A percentile compares a stretch with the other conserved stretches of the same genome.
Evolutionary conservation across 2,797 vertebrate genomes (phyloP).

Genomic region (Gallirallus australis): DNA sequence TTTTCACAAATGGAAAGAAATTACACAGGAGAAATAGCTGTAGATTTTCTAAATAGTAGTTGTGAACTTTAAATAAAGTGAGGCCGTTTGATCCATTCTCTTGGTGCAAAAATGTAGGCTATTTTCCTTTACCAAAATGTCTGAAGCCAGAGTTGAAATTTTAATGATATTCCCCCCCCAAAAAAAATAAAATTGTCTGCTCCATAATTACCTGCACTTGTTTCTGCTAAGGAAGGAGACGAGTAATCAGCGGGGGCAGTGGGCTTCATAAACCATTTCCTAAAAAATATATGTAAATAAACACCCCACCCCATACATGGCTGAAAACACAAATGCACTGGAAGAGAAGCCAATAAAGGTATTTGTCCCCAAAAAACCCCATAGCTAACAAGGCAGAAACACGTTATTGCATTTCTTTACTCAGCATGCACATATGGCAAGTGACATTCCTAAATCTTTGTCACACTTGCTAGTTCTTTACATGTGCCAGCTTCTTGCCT

Average conservation of each 20-base stretch:
- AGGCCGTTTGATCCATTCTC: not conserved
- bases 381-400: not conserved
- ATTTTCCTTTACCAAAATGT: not conserved
- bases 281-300: not conserved
- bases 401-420: not conserved
- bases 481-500: not conserved
- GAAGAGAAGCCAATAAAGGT: not conserved
- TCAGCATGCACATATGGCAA: slow-evolving; percentile 1
- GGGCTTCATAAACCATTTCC: not conserved
- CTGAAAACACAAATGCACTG: not conserved
- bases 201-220: not conserved
- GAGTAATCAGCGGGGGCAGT: not conserved
- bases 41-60: not conserved
- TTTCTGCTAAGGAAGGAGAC: not conserved
- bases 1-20: not conserved
- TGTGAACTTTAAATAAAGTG: not conserved
- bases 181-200: not conserved
- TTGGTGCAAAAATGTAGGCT: not conserved
- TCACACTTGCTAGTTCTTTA: not conserved
- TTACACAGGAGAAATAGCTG: not conserved
- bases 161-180: not conserved
- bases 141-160: not conserved
- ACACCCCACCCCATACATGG: too few relatives aligned
- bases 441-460: not conserved
- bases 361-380: not conserved